Conservation (phyloP, 1,140 invertebrate species). For the Drosophila subpulchrella region DNA sequence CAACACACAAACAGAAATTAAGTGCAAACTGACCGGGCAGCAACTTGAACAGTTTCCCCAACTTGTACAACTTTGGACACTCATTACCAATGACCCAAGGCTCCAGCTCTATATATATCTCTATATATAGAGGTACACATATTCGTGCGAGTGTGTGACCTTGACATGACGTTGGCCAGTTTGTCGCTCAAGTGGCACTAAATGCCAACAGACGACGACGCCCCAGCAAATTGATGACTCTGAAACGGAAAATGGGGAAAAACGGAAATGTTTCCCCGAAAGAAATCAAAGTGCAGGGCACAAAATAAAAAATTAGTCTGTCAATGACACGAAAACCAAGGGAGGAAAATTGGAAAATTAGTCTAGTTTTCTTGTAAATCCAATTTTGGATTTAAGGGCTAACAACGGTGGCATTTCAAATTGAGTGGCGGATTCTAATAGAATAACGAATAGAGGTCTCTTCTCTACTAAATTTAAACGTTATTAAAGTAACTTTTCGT, state of each 20-base stretch:
- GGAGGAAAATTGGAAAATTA: constrained; percentile 4
- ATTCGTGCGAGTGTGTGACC: constrained; percentile 22
- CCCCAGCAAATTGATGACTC: constrained; percentile 20
- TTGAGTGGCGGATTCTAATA: not conserved
- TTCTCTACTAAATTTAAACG: not conserved
- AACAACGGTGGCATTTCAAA: not conserved
- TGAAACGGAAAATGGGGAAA: not conserved
- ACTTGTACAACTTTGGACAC: constrained; percentile 33
- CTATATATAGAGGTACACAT: not conserved
- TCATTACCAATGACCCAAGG: constrained; percentile 48
- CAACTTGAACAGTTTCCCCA: constrained; percentile 39
- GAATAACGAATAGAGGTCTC: not conserved
- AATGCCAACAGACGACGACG: constrained; percentile 41
- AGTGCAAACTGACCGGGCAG: constrained; percentile 44
- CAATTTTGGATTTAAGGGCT: not conserved
- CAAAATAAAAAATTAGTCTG: constrained; percentile 23
- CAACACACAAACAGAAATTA: constrained; percentile 49
- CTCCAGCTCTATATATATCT: not conserved
- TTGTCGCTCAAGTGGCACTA: constrained; percentile 34
- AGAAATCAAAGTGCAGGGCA: not conserved
- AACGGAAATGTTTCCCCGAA: constrained; percentile 2
- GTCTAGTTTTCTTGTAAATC: not conserved
- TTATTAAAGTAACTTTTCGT: not conserved
- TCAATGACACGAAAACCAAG: constrained; percentile 8
- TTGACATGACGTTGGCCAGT: constrained; percentile 41